Base-by-base conservation (phyloP, 1,140 invertebrate genomes). In the Portunus trituberculatus region DNA sequence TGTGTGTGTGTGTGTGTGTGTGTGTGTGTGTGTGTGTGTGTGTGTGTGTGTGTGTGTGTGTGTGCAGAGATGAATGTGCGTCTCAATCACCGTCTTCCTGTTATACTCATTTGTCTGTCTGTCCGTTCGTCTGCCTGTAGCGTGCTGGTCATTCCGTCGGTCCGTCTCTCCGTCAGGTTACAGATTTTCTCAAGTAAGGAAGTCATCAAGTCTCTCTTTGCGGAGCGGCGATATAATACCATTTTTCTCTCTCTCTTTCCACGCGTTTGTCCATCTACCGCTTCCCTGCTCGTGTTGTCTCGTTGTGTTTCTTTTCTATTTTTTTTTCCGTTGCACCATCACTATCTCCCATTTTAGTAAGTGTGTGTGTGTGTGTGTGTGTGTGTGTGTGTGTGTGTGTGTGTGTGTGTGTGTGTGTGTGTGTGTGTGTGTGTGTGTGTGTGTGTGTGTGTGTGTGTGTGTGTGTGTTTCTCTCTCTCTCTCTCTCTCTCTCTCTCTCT, bases 11-110 rank as follows among this genome's bases (percentile, higher is more conserved):
- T 76, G 67, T 76, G 67, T 76, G 67, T 76, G 67, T 76, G 67
- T 76, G 67, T 76, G 67, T 76, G 67, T 76, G 67, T 76, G 67
- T 76, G 67, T 76, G 67, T 76, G 67, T 76, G 67, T 76, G 67
- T 76, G 67, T 76, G 67, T 76, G 67, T 76, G 67, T 76, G 67
- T 76, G 67, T 76, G 67, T 76, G 67, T 76, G 67, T 76, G 67
- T 76, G 16, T 76, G 0, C 67, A 76, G 67, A 76, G 67, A 76
- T 76, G 16, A 20, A 76, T 76, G 67, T 76, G 12, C 25, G 67
- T 76, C 67, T 76, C 67, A 76, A 76, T 76, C 4, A 20, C 67
- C 8, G 20, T 76, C 67, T 76, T 76, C 67, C 67, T 76, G 67
- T 8, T 76, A 20, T n/a, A 76, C 67, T 76, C 25, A n/a, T n/a